Base-by-base conservation (phyloP, 2,113 vertebrate genomes). In the Oceanites oceanicus region DNA sequence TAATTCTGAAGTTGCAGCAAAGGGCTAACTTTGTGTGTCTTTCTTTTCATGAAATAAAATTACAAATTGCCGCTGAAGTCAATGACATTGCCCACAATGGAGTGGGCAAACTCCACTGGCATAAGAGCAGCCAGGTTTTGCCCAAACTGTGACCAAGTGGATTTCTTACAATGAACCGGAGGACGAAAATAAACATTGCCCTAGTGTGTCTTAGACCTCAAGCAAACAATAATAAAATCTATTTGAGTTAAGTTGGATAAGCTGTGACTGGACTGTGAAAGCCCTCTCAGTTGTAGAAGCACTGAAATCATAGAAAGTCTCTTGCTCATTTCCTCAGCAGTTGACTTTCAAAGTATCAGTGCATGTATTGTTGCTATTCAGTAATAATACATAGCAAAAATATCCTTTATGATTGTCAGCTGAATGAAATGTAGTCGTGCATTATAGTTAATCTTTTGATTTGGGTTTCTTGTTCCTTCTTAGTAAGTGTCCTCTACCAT, bases 121-220 rank as follows among this genome's bases (percentile, higher is more conserved):
- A 20, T 58, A 45, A 66, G 15, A 62, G 11, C 16, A 62, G 22
- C 10, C 63, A 62, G 15, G 3, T 55, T 80, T 94, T 80, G 8
- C 25, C 34, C 26, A 16, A n/a, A 61, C 2, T 49, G 7, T 5
- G 11, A 0, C 9, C 1, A 0, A 70, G n/a, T 10, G 2, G 6
- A 14, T 45, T 68, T 72, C 36, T 68, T 67, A 14, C 22, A 34
- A 4, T 66, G 22, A 73, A 47, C 10, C 6, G 1, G 17, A 79
- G 6, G 29, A 62, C 2, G 5, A 86, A 83, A 80, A 84, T 23
- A 66, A 56, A 9, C 12, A 16, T 38, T 78, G 20, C 15, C 5
- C 6, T 58, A 11, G 36, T 23, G 27, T 53, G 19, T 42, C 27
- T 83, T 56, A 53, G 5, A 25, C 40, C 23, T 52, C 23, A 76